Conservation (phyloP, 2,888 invertebrate genomes). For the Drosophila recens region DNA sequence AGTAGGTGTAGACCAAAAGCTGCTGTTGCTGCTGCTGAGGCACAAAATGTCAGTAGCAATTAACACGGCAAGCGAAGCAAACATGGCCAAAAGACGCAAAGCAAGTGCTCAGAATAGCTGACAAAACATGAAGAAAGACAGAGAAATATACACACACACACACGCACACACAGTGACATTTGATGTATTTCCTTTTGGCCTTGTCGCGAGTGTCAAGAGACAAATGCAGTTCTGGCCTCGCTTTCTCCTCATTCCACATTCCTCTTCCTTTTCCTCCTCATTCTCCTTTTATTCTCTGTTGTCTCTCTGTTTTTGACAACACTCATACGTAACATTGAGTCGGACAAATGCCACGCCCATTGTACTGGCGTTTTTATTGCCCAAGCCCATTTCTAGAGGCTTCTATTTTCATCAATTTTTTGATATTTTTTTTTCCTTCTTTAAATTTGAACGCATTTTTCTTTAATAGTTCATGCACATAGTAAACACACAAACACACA, state of each 20-base stretch:
- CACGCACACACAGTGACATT: slow-evolving; percentile 48
- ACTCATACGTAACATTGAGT: slow-evolving; percentile 55
- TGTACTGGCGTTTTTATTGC: slow-evolving; percentile 35
- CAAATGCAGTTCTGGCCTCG: slow-evolving; percentile 53
- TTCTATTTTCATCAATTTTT: slow-evolving; percentile 12
- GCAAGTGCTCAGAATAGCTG: slow-evolving; percentile 68
- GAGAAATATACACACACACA: slow-evolving; percentile 7
- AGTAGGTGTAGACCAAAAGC: slow-evolving; percentile 22
- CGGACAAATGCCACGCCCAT: slow-evolving; percentile 39
- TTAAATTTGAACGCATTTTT: slow-evolving; percentile 44
- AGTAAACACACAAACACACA: slow-evolving; percentile 5
- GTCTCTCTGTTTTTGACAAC: slow-evolving; percentile 50
- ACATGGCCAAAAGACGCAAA: slow-evolving; percentile 54
- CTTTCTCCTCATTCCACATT: neutral
- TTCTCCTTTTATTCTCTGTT: slow-evolving; percentile 1
- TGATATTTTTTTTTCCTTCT: slow-evolving; percentile 9
- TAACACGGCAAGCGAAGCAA: slow-evolving; percentile 61
- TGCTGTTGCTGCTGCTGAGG: slow-evolving; percentile 11
- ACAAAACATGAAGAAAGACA: slow-evolving; percentile 45
- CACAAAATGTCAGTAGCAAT: slow-evolving; percentile 75
- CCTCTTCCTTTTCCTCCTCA: neutral
- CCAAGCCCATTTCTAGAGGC: slow-evolving; percentile 29
- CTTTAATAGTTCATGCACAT: slow-evolving; percentile 31
- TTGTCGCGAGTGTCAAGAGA: slow-evolving; percentile 72
- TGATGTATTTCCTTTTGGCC: slow-evolving; percentile 76